phyloP scores from a whole-genome alignment of 2,888 invertebrate species.

The Drosophila trichaetosa region DNA sequence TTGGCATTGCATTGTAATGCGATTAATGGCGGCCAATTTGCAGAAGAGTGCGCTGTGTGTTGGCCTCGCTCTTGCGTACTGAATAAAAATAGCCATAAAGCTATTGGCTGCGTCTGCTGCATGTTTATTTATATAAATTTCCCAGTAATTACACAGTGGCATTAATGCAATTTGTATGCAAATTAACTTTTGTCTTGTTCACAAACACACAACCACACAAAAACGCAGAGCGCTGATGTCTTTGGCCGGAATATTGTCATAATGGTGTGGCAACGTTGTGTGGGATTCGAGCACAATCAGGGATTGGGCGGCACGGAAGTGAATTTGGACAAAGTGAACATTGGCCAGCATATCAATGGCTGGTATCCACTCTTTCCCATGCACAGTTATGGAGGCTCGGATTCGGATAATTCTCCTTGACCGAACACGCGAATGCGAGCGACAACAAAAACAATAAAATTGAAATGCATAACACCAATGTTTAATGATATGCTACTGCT shows the following conservation, averaged over 20 bases:
- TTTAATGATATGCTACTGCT: conserved; percentile 48
- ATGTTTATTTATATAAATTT: conserved; percentile 52
- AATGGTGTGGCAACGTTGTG: conserved; percentile 96
- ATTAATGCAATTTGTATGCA: conserved; percentile 65
- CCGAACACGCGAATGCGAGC: conserved; percentile 79
- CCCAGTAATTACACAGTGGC: conserved; percentile 44
- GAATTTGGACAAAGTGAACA: conserved; percentile 90
- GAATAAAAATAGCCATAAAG: conserved; percentile 7
- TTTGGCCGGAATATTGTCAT: conserved; percentile 93
- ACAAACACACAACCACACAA: conserved; percentile 6
- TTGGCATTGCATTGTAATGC: conserved; percentile 55
- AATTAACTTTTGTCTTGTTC: conserved; percentile 37
- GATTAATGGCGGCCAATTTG: conserved; percentile 62
- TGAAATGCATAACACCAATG: conserved; percentile 63
- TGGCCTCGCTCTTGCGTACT: background rate
- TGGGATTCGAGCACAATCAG: conserved; percentile 94
- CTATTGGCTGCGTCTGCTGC: conserved; percentile 7
- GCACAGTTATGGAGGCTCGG: conserved; percentile 91
- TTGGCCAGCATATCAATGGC: conserved; percentile 92
- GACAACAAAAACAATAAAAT: conserved; percentile 55
- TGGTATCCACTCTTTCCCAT: conserved; percentile 97
- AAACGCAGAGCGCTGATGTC: conserved; percentile 88
- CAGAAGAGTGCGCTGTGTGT: conserved; percentile 5
- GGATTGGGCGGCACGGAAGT: conserved; percentile 94
- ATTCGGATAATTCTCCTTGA: conserved; percentile 85